phyloP scores from a whole-genome alignment of 1,140 invertebrate genomes.

The Hirudo medicinalis region DNA sequence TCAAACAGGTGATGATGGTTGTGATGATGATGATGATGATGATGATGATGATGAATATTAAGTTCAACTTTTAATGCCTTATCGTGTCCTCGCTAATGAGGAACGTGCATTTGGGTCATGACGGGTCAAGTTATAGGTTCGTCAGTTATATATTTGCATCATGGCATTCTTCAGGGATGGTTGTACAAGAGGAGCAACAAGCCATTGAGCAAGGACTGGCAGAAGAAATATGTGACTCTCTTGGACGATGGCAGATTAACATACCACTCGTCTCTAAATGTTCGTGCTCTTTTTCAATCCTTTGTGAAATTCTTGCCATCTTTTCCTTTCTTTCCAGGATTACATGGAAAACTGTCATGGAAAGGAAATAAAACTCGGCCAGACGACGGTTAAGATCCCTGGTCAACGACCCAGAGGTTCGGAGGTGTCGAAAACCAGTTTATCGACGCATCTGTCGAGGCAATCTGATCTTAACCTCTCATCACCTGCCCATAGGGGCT shows the following conservation, averaged over 20 bases:
- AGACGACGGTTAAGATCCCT: conserved; percentile 92
- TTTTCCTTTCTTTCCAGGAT: conserved; percentile 51
- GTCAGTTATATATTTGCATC: neutral
- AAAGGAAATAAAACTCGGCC: conserved; percentile 87
- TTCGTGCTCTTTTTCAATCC: conserved; percentile 40
- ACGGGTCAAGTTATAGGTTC: neutral
- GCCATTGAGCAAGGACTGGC: conserved; percentile 81
- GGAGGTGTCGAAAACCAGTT: neutral
- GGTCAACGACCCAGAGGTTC: conserved; percentile 43
- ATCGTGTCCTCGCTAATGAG: neutral
- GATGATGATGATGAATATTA: neutral
- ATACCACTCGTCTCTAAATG: conserved; percentile 81
- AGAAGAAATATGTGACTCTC: conserved; percentile 91
- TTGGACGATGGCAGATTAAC: conserved; percentile 78
- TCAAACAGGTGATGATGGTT: conserved; percentile 54
- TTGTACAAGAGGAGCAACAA: conserved; percentile 85
- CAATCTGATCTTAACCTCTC: neutral
- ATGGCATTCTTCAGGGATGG: conserved; percentile 49
- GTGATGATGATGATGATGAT: neutral
- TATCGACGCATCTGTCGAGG: neutral
- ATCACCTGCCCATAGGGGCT: neutral
- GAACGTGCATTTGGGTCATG: neutral
- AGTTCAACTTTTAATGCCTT: neutral
- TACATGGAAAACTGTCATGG: conserved; percentile 95
- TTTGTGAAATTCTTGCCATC: neutral